Conservation (phyloP, 1,140 invertebrate genomes). For the Leptestheria dahalacensis region DNA sequence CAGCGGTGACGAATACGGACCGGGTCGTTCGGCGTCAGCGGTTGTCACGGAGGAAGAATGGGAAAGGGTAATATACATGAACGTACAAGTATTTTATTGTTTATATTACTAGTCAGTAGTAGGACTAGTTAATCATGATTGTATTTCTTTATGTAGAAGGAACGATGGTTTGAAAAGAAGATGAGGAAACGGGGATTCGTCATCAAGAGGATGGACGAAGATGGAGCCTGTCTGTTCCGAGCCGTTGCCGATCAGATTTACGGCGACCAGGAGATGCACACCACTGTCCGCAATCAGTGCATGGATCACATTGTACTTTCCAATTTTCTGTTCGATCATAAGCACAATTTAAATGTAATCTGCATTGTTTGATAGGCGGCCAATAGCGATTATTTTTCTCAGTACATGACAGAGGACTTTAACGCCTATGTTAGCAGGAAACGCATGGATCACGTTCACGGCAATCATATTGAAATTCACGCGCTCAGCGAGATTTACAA, state of each 20-base stretch:
- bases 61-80: conserved; percentile 32
- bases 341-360: conserved; percentile 1
- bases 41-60: conserved; percentile 41
- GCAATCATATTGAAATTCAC: conserved; percentile 89
- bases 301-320: conserved; percentile 80
- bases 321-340: background rate
- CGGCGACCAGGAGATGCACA: conserved; percentile 86
- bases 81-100: conserved; percentile 1
- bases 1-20: conserved; percentile 57
- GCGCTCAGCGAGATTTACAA: conserved; percentile 87
- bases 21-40: conserved; percentile 31
- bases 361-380: conserved; percentile 39
- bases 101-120: background rate
- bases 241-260: conserved; percentile 86
- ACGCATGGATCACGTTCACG: conserved; percentile 61
- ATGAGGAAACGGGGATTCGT: conserved; percentile 57
- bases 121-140: background rate
- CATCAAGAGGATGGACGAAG: conserved; percentile 78
- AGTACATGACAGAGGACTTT: conserved; percentile 87
- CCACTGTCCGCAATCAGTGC: conserved; percentile 64
- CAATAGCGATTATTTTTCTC: conserved; percentile 81
- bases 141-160: conserved; percentile 31
- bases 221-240: conserved; percentile 84
- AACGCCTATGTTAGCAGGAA: conserved; percentile 68
- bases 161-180: conserved; percentile 51